A percentile compares a stretch with the other conserved stretches of the same genome.
These are phyloP conservation scores for Drosophila ananassae DNA, from an alignment of 1,140 invertebrate genomes.

Conservation along the genomic window DNA sequence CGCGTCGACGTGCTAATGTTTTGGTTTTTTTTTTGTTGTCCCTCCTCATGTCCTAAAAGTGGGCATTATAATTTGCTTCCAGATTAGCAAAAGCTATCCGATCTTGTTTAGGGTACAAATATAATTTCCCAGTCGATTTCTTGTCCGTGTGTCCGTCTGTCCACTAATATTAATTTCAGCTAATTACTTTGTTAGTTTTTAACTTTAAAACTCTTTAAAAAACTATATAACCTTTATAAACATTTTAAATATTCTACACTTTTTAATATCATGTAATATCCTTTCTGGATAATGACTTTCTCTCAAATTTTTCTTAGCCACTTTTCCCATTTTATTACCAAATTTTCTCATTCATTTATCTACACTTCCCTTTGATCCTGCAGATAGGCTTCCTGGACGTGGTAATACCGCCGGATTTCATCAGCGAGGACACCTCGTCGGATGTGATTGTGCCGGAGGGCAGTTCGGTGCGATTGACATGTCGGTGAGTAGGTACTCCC, in stretches of 20 bases:
- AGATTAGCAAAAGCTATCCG: neutral
- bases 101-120: neutral
- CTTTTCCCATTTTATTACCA: neutral
- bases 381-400: slow-evolving; percentile 92
- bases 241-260: too few relatives aligned
- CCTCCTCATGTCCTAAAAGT: neutral
- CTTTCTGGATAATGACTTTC: too few relatives aligned
- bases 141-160: too few relatives aligned
- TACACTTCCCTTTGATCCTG: slow-evolving; percentile 65
- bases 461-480: slow-evolving; percentile 87
- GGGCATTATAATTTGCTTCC: neutral
- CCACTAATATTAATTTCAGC: neutral
- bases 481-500: slow-evolving; percentile 82
- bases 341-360: slow-evolving; percentile 1
- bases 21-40: neutral
- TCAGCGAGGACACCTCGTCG: slow-evolving; percentile 91
- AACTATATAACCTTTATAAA: too few relatives aligned
- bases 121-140: too few relatives aligned
- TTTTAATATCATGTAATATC: too few relatives aligned
- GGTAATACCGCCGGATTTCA: slow-evolving; percentile 93
- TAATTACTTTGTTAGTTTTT: slow-evolving; percentile 4
- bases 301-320: too few relatives aligned
- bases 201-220: too few relatives aligned
- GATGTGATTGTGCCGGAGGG: slow-evolving; percentile 93
- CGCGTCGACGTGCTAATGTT: slow-evolving; percentile 20